phyloP scores from a whole-genome alignment of 2,888 invertebrate genomes.

The Lomographa bimaculata region DNA sequence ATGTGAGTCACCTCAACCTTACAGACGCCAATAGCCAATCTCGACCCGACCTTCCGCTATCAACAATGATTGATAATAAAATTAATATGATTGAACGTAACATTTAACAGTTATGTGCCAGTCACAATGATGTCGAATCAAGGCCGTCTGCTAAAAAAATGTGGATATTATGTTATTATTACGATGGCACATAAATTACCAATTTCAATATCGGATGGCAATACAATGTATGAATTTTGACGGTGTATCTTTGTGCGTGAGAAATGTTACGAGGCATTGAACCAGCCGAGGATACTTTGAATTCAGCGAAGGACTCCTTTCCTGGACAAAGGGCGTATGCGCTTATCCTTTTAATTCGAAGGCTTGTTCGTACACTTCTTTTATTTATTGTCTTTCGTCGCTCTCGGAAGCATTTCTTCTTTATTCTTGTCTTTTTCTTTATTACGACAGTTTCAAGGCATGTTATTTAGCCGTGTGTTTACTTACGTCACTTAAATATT shows the following conservation, averaged over 20 bases:
- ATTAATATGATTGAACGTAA: slow-evolving; percentile 37
- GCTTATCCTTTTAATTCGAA: slow-evolving; percentile 17
- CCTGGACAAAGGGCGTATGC: slow-evolving; percentile 47
- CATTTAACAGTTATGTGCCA: slow-evolving; percentile 36
- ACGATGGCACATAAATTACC: slow-evolving; percentile 57
- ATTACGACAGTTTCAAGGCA: slow-evolving; percentile 1
- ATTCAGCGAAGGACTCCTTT: slow-evolving; percentile 61
- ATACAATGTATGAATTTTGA: slow-evolving; percentile 69
- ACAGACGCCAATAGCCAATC: slow-evolving; percentile 27
- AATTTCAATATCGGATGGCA: slow-evolving; percentile 66
- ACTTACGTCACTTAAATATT: slow-evolving; percentile 43
- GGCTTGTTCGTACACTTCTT: slow-evolving; percentile 17
- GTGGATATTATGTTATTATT: slow-evolving; percentile 47
- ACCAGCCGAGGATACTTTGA: slow-evolving; percentile 55
- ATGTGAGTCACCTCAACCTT: slow-evolving; percentile 29
- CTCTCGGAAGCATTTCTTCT: slow-evolving; percentile 17
- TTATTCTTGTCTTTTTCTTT: slow-evolving; percentile 6
- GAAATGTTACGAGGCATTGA: slow-evolving; percentile 60
- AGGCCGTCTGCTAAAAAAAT: slow-evolving; percentile 50
- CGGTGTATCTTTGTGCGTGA: slow-evolving; percentile 60
- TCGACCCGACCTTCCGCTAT: slow-evolving; percentile 43
- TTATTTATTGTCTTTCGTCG: slow-evolving; percentile 23
- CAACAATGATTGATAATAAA: slow-evolving; percentile 37
- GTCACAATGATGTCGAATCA: slow-evolving; percentile 41
- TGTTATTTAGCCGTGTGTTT: slow-evolving; percentile 21